These are phyloP conservation scores for Calidris pugnax DNA, from an alignment of 2,113 vertebrate genomes.

Conservation along the genomic window DNA sequence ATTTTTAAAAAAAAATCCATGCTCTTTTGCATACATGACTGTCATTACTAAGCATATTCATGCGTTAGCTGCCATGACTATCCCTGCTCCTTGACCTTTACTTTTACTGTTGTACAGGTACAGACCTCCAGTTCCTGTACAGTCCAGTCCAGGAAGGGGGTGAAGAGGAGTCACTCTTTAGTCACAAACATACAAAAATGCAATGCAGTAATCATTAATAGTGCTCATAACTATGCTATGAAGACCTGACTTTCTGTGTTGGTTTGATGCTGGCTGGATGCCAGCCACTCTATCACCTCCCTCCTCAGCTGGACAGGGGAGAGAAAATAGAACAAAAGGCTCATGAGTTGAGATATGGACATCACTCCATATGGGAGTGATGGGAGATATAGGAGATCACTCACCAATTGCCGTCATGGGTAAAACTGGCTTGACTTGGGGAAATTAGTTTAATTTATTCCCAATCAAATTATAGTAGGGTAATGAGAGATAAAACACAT, in stretches of 20 bases:
- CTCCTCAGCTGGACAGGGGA: neutral
- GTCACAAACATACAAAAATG: neutral
- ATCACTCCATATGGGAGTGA: too few species aligned
- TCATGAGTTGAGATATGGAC: neutral
- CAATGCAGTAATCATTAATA: neutral
- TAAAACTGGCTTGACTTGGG: neutral
- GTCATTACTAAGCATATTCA: neutral
- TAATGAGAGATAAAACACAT: neutral
- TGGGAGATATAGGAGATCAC: too few species aligned
- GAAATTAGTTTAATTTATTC: neutral
- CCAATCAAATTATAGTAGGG: neutral
- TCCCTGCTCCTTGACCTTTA: neutral
- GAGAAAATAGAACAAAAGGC: neutral
- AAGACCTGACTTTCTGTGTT: too few species aligned
- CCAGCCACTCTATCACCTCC: neutral
- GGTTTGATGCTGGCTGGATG: neutral
- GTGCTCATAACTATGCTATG: neutral
- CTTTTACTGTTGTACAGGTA: neutral
- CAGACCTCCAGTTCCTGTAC: neutral
- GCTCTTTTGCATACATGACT: conserved; percentile 50
- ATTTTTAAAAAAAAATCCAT: conserved; percentile 41
- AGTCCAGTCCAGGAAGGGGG: rapidly evolving
- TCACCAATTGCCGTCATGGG: neutral
- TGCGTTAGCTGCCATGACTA: neutral
- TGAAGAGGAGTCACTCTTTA: neutral